These are phyloP conservation scores for Ceyx margarethae DNA, from an alignment of 2,113 vertebrate species.

Conservation along the genomic window DNA sequence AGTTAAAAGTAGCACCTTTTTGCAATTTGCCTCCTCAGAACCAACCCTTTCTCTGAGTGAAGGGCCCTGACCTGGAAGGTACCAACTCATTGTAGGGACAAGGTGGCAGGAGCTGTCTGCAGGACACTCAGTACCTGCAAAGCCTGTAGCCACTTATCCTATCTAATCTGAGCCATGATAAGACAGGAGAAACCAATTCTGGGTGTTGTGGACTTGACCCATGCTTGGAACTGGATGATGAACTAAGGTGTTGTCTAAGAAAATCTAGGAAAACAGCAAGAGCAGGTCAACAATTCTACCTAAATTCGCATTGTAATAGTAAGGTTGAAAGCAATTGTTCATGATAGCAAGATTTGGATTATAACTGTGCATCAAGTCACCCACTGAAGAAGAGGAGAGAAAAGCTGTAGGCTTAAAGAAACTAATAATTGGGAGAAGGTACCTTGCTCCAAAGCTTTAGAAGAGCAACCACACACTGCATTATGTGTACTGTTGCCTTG, in stretches of 20 bases:
- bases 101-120: not conserved
- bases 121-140: not conserved
- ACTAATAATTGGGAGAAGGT: not conserved
- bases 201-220: not conserved
- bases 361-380: not conserved
- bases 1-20: not conserved
- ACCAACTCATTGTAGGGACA: not conserved
- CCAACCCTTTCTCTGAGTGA: not conserved
- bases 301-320: too few relatives aligned
- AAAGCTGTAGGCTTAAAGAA: not conserved
- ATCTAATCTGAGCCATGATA: not conserved
- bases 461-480: not conserved
- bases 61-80: not conserved
- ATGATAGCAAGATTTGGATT: not conserved
- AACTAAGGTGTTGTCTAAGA: not conserved
- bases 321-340: not conserved
- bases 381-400: not conserved
- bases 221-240: not conserved
- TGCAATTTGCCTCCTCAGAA: not conserved
- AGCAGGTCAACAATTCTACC: not conserved
- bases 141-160: not conserved
- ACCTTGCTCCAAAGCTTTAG: not conserved
- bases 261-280: not conserved
- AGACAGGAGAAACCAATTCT: not conserved
- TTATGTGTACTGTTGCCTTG: constrained; percentile 72